Evolutionary conservation across 2,888 invertebrate species (phyloP), one percentile per base, ranked within the genome.

Genomic region (Drosophila robusta): DNA sequence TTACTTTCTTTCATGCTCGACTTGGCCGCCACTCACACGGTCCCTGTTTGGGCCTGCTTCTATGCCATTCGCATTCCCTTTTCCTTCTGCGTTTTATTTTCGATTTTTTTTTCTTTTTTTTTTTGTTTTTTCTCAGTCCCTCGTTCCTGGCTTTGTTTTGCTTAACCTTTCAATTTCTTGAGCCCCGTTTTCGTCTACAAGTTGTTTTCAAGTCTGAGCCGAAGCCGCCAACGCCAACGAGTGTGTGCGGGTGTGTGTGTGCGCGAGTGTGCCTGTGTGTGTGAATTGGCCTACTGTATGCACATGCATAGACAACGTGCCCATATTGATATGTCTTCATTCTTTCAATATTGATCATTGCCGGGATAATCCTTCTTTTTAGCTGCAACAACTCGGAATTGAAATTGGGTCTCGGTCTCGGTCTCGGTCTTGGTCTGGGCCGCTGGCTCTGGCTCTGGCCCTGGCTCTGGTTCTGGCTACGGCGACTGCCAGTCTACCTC

Each of bases 301-400:
- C 60, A 54, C 61, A 58, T 60, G 62, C 70, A 76, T 68, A 64
- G 73, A 78, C 58, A 84, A 54, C 80, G 47, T 69, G 79, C 70
- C 75, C 71, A 75, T 73, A 71, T 70, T 74, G 74, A 71, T 85
- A 79, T 78, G 89, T 85, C 90, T 89, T 90, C 80, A 83, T 87
- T 79, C 87, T 85, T 74, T 83, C 77, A 70, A 76, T 79, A 74
- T 80, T 87, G 89, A 89, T 89, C 90, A 89, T 90, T 89, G 90
- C 90, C 80, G 78, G 87, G 90, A 89, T 89, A 90, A 90, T 89
- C 89, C 89, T 87, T 88, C 87, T 87, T 77, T 88, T 89, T 78
- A 75, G 72, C 76, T 77, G 78, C 75, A 68, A 49, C 75, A 78
- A 78, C 78, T 70, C 78, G 63, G 78, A 77, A 73, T 68, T 73